Evolutionary conservation across 2,888 invertebrate genomes (phyloP).

Genomic region (Xanthorhoe designata): DNA sequence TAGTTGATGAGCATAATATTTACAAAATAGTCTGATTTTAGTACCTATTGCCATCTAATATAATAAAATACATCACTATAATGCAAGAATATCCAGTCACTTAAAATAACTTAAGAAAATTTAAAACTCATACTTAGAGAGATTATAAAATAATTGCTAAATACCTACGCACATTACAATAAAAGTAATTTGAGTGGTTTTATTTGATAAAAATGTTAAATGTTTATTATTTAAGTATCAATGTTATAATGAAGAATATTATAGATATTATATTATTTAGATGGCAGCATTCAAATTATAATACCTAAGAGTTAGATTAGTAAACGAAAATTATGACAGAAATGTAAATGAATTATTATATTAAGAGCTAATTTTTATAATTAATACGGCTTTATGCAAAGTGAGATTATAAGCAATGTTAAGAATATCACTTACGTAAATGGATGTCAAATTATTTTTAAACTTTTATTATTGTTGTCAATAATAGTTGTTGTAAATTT

Average conservation of each 20-base stretch:
- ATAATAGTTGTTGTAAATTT: conserved; percentile 56
- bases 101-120: background rate
- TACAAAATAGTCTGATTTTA: conserved; percentile 43
- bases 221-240: conserved; percentile 23
- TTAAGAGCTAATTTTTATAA: conserved; percentile 36
- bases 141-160: conserved; percentile 66
- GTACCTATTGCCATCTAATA: conserved; percentile 18
- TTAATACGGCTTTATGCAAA: conserved; percentile 27
- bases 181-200: conserved; percentile 14
- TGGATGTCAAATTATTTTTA: conserved; percentile 74
- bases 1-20: conserved; percentile 19
- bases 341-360: conserved; percentile 16
- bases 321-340: conserved; percentile 8
- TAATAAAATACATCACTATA: conserved; percentile 6
- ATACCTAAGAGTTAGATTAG: conserved; percentile 11
- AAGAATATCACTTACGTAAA: conserved; percentile 69
- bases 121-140: conserved; percentile 49
- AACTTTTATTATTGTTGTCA: conserved; percentile 40
- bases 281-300: conserved; percentile 12
- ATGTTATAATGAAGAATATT: conserved; percentile 4
- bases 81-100: conserved; percentile 14
- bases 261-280: conserved; percentile 12
- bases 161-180: conserved; percentile 69
- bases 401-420: conserved; percentile 58
- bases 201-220: conserved; percentile 28